Evolutionary conservation across 1,140 invertebrate species (phyloP).

Genomic region (Drosophila kurseongensis): DNA sequence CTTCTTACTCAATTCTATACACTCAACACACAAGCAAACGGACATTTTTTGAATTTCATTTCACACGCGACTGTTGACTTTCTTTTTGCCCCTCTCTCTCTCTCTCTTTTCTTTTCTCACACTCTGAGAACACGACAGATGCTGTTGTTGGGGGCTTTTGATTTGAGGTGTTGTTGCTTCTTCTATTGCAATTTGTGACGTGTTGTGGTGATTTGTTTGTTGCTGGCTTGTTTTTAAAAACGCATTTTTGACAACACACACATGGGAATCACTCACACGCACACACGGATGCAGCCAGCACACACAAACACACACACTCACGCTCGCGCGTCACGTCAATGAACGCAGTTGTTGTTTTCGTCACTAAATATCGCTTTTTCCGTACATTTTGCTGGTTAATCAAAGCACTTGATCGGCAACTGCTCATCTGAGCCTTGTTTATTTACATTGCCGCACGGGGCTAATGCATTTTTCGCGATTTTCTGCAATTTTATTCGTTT

Average conservation of each 20-base stretch:
- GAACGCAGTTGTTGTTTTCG: constrained; percentile 73
- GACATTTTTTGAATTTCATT: constrained; percentile 55
- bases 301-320: constrained; percentile 47
- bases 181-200: constrained; percentile 45
- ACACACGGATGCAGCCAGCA: constrained; percentile 33
- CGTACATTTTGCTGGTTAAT: constrained; percentile 66
- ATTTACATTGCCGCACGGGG: constrained; percentile 68
- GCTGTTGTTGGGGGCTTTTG: constrained; percentile 19
- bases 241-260: constrained; percentile 64
- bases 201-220: constrained; percentile 63
- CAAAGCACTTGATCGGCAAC: constrained; percentile 42
- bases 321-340: constrained; percentile 78
- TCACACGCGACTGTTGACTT: constrained; percentile 61
- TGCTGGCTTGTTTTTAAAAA: constrained; percentile 46
- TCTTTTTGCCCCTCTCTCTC: constrained; percentile 63
- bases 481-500: constrained; percentile 70
- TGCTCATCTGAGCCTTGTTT: constrained; percentile 59
- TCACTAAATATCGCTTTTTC: constrained; percentile 64
- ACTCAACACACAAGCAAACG: constrained; percentile 60
- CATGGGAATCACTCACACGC: constrained; percentile 21
- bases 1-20: constrained; percentile 74
- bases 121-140: constrained; percentile 40
- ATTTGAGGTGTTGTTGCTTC: constrained; percentile 34
- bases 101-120: constrained; percentile 7
- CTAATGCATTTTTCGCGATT: constrained; percentile 58